phyloP scores from a whole-genome alignment of 2,797 vertebrate genomes.

The Diplodus sargus region DNA sequence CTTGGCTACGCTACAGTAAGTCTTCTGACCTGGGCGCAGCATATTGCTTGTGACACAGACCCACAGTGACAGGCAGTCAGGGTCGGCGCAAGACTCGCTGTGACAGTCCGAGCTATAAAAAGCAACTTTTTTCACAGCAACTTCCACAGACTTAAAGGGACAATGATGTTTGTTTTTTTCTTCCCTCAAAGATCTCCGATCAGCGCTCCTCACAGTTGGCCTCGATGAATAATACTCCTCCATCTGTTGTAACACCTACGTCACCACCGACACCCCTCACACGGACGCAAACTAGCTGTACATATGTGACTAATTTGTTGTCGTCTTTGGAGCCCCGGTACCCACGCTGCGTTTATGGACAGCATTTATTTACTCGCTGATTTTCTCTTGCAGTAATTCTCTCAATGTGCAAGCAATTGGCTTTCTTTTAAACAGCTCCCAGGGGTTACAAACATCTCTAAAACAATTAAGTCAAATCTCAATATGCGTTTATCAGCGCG shows the following conservation, averaged over 20 bases:
- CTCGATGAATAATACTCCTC: conserved; percentile 49
- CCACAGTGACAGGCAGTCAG: conserved; percentile 72
- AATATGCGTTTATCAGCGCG: conserved; percentile 17
- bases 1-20: conserved; percentile 46
- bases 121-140: conserved; percentile 64
- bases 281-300: conserved; percentile 16
- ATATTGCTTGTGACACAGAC: conserved; percentile 74
- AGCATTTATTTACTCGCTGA: conserved; percentile 4
- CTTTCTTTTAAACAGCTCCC: conserved; percentile 14
- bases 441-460: conserved; percentile 19
- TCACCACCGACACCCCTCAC: neutral
- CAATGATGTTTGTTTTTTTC: neutral
- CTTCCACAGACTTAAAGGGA: conserved; percentile 62
- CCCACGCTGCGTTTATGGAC: conserved; percentile 10
- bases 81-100: conserved; percentile 52
- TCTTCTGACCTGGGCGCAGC: conserved; percentile 67
- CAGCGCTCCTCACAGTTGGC: conserved; percentile 30
- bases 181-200: conserved; percentile 33
- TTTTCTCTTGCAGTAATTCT: neutral
- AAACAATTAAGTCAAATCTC: conserved; percentile 20
- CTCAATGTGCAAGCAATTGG: neutral
- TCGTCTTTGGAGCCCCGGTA: neutral
- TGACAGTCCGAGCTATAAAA: conserved; percentile 77
- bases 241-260: conserved; percentile 30
- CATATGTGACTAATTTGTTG: conserved; percentile 6